A percentile compares a stretch with the other conserved stretches of the same genome.
Conservation (phyloP, 1,140 invertebrate species). For the Eumeta japonica region DNA sequence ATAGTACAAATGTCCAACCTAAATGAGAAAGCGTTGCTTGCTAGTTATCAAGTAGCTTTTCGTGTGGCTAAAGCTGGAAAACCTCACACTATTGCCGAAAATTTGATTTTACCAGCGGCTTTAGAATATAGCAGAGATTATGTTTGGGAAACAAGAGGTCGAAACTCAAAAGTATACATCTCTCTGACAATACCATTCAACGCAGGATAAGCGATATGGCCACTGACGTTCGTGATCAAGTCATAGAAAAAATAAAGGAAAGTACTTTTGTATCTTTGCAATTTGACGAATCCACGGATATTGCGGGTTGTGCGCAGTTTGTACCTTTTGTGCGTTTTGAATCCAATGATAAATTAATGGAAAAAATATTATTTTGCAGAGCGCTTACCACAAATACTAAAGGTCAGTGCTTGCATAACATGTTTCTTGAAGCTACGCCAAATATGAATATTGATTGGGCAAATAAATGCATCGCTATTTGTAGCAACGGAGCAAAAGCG, state of each 20-base stretch:
- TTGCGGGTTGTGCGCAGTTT: constrained; percentile 18
- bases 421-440: constrained; percentile 15
- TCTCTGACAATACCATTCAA: constrained; percentile 12
- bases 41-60: constrained; percentile 16
- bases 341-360: constrained; percentile 14
- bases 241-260: constrained; percentile 11
- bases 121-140: constrained; percentile 21
- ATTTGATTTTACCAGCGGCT: constrained; percentile 21
- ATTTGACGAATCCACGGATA: constrained; percentile 14
- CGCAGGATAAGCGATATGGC: constrained; percentile 15
- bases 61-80: constrained; percentile 18
- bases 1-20: constrained; percentile 17
- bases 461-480: constrained; percentile 30
- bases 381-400: constrained; percentile 16
- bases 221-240: constrained; percentile 12
- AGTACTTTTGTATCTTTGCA: constrained; percentile 12
- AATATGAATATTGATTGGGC: constrained; percentile 16
- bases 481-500: constrained; percentile 32
- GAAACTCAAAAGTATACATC: constrained; percentile 12
- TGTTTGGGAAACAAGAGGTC: constrained; percentile 11
- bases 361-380: constrained; percentile 25
- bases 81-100: too few species aligned
- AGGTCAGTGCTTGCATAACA: constrained; percentile 17
- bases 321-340: constrained; percentile 22
- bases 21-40: too few species aligned